phyloP scores from a whole-genome alignment of 2,113 vertebrate species.

The Oreocharis arfaki region DNA sequence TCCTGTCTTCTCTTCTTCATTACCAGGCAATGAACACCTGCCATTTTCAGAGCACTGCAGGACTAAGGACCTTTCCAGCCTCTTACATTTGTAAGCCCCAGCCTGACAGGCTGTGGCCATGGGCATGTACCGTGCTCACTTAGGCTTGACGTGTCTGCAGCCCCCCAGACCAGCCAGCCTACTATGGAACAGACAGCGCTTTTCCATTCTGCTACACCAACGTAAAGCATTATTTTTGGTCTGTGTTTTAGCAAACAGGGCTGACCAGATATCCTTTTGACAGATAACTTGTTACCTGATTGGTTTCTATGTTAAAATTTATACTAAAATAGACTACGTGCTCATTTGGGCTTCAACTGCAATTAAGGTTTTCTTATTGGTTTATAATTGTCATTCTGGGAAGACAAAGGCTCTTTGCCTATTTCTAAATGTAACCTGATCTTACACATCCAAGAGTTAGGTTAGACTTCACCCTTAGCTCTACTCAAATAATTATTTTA shows the following conservation, averaged over 20 bases:
- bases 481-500: background rate
- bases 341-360: background rate
- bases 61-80: background rate
- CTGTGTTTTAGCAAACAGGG: background rate
- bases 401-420: background rate
- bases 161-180: background rate
- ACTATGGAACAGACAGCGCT: background rate
- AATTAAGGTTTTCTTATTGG: background rate
- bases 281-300: background rate
- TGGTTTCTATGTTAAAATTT: background rate
- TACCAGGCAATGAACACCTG: background rate
- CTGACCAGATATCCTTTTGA: background rate
- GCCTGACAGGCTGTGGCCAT: background rate
- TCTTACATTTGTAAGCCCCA: background rate
- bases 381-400: background rate
- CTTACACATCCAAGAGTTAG: background rate
- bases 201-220: background rate
- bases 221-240: background rate
- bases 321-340: background rate
- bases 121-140: background rate
- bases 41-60: background rate
- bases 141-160: fast-evolving
- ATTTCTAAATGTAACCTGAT: background rate
- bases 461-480: background rate
- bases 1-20: background rate